Conservation (phyloP, 1,140 invertebrate species). For the Oscheius sp. region DNA sequence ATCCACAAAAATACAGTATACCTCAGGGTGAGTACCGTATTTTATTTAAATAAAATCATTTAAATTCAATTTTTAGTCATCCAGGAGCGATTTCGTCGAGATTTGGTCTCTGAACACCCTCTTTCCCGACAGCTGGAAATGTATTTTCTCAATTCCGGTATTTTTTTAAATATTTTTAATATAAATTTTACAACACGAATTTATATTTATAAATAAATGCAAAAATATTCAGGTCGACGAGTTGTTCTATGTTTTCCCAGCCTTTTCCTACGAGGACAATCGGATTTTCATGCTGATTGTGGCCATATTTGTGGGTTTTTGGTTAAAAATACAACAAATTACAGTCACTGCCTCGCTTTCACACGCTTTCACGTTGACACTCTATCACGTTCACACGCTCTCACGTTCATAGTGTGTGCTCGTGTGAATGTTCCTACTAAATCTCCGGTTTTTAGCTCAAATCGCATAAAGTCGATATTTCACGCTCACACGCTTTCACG, state of each 20-base stretch:
- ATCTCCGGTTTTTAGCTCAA: neutral
- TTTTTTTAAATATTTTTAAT: too few relatives aligned
- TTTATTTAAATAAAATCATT: neutral
- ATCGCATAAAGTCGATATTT: neutral
- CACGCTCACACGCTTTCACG: too few relatives aligned
- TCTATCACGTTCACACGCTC: too few relatives aligned
- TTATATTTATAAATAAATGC: too few relatives aligned
- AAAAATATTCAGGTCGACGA: neutral
- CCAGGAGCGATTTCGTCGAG: neutral
- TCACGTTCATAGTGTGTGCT: neutral
- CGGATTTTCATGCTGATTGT: neutral
- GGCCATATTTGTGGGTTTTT: neutral
- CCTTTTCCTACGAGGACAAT: neutral
- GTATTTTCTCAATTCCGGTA: too few relatives aligned
- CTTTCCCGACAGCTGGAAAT: neutral
- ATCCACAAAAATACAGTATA: neutral
- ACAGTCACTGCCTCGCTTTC: too few relatives aligned
- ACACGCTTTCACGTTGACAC: too few relatives aligned
- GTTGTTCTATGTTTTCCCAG: neutral
- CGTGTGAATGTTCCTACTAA: neutral
- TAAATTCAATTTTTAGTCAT: neutral
- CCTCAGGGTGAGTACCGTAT: neutral
- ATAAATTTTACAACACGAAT: too few relatives aligned
- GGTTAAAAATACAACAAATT: neutral
- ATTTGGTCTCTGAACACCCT: neutral